Percentiles rank a stretch among this genome's conserved stretches.
Conservation (phyloP, 1,140 invertebrate species). For the Arctopsyche grandis region DNA sequence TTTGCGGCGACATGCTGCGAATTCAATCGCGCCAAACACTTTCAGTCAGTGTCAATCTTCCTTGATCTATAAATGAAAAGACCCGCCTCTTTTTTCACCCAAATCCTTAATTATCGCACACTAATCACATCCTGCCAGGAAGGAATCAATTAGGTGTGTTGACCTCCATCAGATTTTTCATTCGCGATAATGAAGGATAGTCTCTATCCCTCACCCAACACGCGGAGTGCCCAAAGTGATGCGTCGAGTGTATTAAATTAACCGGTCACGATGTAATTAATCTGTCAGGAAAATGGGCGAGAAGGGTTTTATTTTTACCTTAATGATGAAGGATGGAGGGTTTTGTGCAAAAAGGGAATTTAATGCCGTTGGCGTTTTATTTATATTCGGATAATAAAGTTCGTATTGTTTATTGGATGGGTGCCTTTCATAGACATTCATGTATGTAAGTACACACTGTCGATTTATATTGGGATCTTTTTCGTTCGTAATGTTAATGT, state of each 20-base stretch:
- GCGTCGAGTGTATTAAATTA: background rate
- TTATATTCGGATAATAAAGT: constrained; percentile 4
- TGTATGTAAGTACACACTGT: too few relatives aligned
- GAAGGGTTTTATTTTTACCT: background rate
- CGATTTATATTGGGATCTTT: too few relatives aligned
- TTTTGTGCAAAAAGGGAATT: background rate
- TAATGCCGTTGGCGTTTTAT: background rate
- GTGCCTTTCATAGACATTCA: too few relatives aligned
- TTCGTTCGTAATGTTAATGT: background rate
- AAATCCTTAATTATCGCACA: background rate
- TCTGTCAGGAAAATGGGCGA: background rate
- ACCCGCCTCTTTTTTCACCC: background rate
- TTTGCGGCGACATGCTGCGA: background rate
- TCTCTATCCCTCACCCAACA: background rate
- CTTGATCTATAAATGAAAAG: too few relatives aligned
- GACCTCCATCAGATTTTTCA: background rate
- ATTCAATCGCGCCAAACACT: background rate
- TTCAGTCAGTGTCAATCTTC: background rate
- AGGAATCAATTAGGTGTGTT: background rate
- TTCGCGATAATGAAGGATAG: background rate
- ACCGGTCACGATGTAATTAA: constrained; percentile 11
- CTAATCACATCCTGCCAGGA: background rate
- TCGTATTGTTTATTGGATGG: too few relatives aligned
- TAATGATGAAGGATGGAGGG: background rate
- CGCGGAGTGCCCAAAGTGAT: background rate